Percentiles rank a stretch among this genome's conserved stretches.
These are phyloP conservation scores for Eristalinus aeneus DNA, from an alignment of 2,888 invertebrate genomes.

Conservation along the genomic window DNA sequence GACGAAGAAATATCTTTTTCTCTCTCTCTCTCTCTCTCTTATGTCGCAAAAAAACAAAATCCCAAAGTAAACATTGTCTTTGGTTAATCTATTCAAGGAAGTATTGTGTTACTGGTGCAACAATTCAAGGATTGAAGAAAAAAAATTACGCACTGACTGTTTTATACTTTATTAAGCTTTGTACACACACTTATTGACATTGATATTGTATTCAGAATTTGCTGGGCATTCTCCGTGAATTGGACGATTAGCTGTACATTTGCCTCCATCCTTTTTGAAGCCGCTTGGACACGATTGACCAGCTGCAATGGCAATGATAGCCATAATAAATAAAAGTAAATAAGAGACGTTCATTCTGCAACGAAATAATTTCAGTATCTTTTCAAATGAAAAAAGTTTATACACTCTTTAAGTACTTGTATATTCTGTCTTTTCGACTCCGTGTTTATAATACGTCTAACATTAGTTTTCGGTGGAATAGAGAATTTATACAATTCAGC, in stretches of 20 bases:
- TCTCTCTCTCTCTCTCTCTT: too few relatives aligned
- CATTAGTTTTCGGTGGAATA: background rate
- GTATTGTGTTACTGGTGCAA: background rate
- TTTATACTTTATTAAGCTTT: constrained; percentile 36
- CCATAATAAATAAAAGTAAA: constrained; percentile 75
- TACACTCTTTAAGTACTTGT: constrained; percentile 25
- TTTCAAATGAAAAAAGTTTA: background rate
- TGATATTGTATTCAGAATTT: constrained; percentile 73
- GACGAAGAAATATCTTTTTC: too few relatives aligned
- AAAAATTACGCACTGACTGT: background rate
- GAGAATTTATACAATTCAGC: background rate
- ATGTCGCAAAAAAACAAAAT: background rate
- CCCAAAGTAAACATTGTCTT: background rate
- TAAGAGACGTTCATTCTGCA: constrained; percentile 76
- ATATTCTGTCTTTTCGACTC: background rate
- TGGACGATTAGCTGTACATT: constrained; percentile 75
- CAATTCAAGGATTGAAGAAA: background rate
- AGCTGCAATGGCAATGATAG: constrained; percentile 73
- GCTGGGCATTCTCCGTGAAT: constrained; percentile 77
- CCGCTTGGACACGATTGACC: constrained; percentile 73
- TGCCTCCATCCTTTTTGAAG: constrained; percentile 69
- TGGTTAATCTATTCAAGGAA: background rate
- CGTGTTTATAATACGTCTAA: constrained; percentile 10
- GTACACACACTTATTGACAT: constrained; percentile 76
- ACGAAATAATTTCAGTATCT: background rate